Percentiles rank a stretch among this genome's conserved stretches.
Conservation (phyloP, 92 coral and sea anemone genomes). For the Meandrina meandrites region DNA sequence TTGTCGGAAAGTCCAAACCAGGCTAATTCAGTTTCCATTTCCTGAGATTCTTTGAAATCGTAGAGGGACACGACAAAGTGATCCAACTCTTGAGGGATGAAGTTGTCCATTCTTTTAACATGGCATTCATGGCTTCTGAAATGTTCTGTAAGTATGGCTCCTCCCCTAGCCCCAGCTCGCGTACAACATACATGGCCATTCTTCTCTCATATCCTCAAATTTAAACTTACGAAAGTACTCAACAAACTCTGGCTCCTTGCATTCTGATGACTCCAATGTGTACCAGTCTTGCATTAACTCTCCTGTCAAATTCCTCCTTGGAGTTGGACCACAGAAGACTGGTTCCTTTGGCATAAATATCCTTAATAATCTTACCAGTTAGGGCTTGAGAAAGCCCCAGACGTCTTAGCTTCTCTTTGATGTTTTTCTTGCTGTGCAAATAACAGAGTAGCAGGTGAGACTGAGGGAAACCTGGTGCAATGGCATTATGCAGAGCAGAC, state of each 20-base stretch:
- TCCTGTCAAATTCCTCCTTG: slow-evolving; percentile 30
- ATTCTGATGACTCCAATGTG: slow-evolving; percentile 38
- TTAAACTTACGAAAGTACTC: slow-evolving; percentile 41
- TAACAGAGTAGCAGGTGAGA: slow-evolving; percentile 26
- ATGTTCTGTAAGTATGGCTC: slow-evolving; percentile 50
- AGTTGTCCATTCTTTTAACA: slow-evolving; percentile 46
- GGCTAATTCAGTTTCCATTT: slow-evolving; percentile 30
- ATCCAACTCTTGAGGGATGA: slow-evolving; percentile 44
- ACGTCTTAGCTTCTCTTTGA: slow-evolving; percentile 28
- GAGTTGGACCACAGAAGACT: slow-evolving; percentile 38
- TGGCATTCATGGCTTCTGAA: slow-evolving; percentile 33
- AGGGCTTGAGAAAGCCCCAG: slow-evolving; percentile 34
- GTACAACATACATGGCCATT: slow-evolving; percentile 50
- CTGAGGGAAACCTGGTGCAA: slow-evolving; percentile 37
- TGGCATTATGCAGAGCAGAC: slow-evolving; percentile 48
- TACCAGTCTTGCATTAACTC: slow-evolving; percentile 50
- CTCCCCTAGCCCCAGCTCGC: slow-evolving; percentile 33
- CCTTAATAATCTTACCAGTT: slow-evolving; percentile 19
- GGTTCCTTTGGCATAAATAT: slow-evolving; percentile 39
- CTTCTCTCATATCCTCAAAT: slow-evolving; percentile 48
- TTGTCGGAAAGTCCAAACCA: slow-evolving; percentile 50
- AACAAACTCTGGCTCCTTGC: slow-evolving; percentile 46
- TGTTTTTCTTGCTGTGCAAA: slow-evolving; percentile 36
- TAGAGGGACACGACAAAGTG: slow-evolving; percentile 34
- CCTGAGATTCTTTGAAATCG: slow-evolving; percentile 28